Evolutionary conservation across 2,888 invertebrate species (phyloP), one percentile per base, ranked within the genome.

Genomic region (Stenichneumon culpator): DNA sequence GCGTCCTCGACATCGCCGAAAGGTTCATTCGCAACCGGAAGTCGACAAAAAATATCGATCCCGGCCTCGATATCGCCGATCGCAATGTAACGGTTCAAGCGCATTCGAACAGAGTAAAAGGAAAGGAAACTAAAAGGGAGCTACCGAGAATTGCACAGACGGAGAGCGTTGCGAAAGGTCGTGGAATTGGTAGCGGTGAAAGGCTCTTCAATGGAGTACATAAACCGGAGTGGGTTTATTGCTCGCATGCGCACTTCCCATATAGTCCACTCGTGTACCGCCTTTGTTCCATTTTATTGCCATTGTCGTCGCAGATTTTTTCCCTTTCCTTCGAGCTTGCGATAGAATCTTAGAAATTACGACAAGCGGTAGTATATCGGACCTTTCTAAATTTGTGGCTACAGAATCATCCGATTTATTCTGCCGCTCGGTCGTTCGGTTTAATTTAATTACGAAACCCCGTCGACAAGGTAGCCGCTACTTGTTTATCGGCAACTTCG

Each of bases 121-220:
- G 25, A 6, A 44, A 47, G 28, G 28, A 50, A 69, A 28, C 22
- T 63, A 63, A 63, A 69, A 28, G 28, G 19, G 47, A 50, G 16
- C 25, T 3, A 25, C 25, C 28, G 16, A 28, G 69, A 50, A 52
- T 7, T 25, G 25, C 22, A 25, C 14, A 54, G 67, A 77, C 36
- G 22, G 47, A 68, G 52, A 79, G 44, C 69, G 19, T 73, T 63
- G 69, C 63, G 77, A 84, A 84, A 84, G 77, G 84, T 84, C 84
- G 84, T 69, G 84, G 68, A 78, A 84, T 84, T 80, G 73, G 77
- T 80, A 44, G 50, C 60, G 84, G 84, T 84, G 84, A 84, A 84
- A 84, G 84, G 84, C 81, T 84, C 73, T 81, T 78, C 81, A 68
- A 73, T 69, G 52, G 39, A 57, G 60, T 60, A 36, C 44, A 44